Base-by-base conservation (phyloP, 2,797 vertebrate species). In the Thunnus albacares region DNA sequence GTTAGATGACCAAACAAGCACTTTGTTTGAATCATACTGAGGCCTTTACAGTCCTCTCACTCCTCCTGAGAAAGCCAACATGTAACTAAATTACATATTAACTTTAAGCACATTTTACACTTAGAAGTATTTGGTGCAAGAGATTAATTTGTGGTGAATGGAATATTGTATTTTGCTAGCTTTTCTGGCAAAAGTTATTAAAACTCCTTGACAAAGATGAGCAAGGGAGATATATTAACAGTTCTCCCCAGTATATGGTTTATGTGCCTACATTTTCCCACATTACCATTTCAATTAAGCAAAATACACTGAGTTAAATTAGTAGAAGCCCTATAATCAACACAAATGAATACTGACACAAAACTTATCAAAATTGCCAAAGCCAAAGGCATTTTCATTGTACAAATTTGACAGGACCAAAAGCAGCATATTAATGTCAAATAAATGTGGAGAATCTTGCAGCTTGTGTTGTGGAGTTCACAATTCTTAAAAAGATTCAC, bases 21-120 rank as follows among this genome's bases (percentile, higher is more conserved):
- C 45, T 49, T 70, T 71, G 65, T 78, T 12, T 69, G 68, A 67
- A 20, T 77, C 58, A 74, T 22, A 53, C 17, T 1, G 3, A 22
- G 52, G 3, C 62, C 43, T 77, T 66, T 52, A 61, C 2, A 33
- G 57, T 59, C 57, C 17, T n/a, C 33, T 60, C 58, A n/a, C 3
- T 24, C 59, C 14, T 6, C 30, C 4, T 41, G 38, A 41, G 10
- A 41, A 41, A 41, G 28, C 35, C 10, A 22, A 41, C 6, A 15
- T 61, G 59, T 43, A 24, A 38, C 59, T 14, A 38, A 61, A 22
- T 24, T 24, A 17, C n/a, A 12, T 22, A 13, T 38, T 38, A 38
- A 11, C 38, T 38, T 38, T 38, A 38, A 6, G 30, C 5, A 33
- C 5, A 1, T 38, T 20, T 8, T 64, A 26, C 30, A 26, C n/a